phyloP scores from a whole-genome alignment of 64 coral and sea anemone species.

The Montipora capricornis region DNA sequence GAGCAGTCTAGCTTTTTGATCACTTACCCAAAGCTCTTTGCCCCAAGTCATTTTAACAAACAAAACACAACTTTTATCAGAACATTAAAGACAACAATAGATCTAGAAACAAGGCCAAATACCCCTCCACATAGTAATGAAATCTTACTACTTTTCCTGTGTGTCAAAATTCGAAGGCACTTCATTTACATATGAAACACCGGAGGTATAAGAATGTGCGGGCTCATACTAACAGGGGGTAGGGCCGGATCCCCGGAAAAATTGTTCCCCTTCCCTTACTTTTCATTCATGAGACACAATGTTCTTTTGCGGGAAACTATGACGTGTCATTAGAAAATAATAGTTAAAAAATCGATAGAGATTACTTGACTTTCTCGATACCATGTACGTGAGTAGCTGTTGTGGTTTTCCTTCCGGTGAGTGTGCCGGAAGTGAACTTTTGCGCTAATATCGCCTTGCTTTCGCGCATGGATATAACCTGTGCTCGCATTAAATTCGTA shows the following conservation, averaged over 20 bases:
- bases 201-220: slow-evolving; percentile 56
- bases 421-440: background rate
- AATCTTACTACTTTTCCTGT: slow-evolving; percentile 20
- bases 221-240: slow-evolving; percentile 27
- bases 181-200: slow-evolving; percentile 41
- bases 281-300: background rate
- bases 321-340: background rate
- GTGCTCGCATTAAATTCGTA: background rate
- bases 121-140: background rate
- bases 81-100: background rate
- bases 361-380: background rate
- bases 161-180: slow-evolving; percentile 40
- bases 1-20: background rate
- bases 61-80: background rate
- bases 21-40: slow-evolving; percentile 96
- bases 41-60: slow-evolving; percentile 92
- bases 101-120: slow-evolving; percentile 17
- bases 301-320: background rate
- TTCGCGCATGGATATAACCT: background rate
- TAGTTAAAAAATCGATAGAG: background rate
- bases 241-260: slow-evolving; percentile 24
- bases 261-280: background rate
- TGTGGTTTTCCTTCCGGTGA: background rate
- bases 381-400: background rate
- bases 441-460: background rate